Conservation (phyloP, 2,797 vertebrate species). For the Euthynnus affinis region DNA sequence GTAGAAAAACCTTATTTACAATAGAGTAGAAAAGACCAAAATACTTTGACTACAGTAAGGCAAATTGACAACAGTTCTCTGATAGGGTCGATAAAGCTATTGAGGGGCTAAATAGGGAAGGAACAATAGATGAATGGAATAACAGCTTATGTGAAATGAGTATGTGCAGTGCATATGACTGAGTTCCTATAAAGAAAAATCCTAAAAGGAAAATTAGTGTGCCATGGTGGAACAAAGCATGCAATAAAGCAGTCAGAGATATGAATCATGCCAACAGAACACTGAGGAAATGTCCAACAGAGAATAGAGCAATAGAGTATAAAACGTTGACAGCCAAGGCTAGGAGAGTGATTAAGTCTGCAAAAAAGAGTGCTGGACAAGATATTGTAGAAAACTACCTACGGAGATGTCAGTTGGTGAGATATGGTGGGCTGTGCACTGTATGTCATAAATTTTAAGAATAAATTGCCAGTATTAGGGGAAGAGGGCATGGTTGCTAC, state of each 20-base stretch:
- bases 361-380: background rate
- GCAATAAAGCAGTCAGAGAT: background rate
- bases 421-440: background rate
- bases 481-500: too few species aligned
- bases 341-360: background rate
- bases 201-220: background rate
- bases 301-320: background rate
- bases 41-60: background rate
- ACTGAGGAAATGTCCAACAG: background rate
- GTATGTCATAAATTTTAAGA: slow-evolving; percentile 1
- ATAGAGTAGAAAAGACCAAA: background rate
- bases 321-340: background rate
- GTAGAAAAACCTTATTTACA: background rate
- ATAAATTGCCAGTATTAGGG: too few species aligned
- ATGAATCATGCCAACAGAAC: background rate
- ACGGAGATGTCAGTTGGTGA: background rate
- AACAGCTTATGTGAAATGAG: background rate
- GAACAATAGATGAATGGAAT: background rate
- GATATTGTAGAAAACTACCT: background rate
- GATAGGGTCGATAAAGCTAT: background rate
- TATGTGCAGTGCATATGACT: background rate
- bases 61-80: background rate
- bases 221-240: background rate
- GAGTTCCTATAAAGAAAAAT: background rate
- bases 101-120: background rate